Conservation (phyloP, 2,888 invertebrate genomes). For the Oligia latruncula region DNA sequence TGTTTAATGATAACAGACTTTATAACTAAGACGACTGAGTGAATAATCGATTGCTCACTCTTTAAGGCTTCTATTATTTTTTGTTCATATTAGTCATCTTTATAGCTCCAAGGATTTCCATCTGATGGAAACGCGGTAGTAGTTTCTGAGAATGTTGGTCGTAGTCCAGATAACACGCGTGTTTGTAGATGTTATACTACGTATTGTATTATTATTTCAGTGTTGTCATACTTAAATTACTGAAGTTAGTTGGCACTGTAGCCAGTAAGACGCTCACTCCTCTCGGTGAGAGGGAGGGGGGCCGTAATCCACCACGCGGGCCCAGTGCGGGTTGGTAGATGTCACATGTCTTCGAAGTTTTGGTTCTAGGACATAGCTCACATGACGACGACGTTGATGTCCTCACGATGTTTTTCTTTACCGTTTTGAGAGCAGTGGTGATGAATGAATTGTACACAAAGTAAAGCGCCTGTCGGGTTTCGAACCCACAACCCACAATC, state of each 20-base stretch:
- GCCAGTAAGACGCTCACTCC: background rate
- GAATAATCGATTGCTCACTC: conserved; percentile 63
- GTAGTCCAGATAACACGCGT: conserved; percentile 19
- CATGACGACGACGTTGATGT: too few relatives aligned
- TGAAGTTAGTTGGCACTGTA: conserved; percentile 12
- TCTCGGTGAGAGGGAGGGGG: background rate
- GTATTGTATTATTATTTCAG: conserved; percentile 13
- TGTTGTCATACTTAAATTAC: conserved; percentile 24
- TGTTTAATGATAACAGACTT: conserved; percentile 69
- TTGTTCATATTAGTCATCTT: conserved; percentile 78
- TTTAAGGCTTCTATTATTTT: conserved; percentile 71
- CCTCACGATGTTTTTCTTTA: too few relatives aligned
- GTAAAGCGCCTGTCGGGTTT: too few relatives aligned
- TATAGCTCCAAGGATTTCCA: conserved; percentile 64
- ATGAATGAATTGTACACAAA: too few relatives aligned
- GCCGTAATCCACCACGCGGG: background rate
- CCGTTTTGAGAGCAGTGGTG: too few relatives aligned
- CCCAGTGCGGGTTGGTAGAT: background rate
- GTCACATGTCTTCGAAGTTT: too few relatives aligned
- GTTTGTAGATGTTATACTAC: conserved; percentile 2
- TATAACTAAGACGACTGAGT: conserved; percentile 67
- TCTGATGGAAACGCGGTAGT: conserved; percentile 52
- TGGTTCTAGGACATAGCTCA: too few relatives aligned
- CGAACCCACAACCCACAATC: too few relatives aligned
- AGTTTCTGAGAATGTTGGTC: conserved; percentile 37